Evolutionary conservation across 2,797 vertebrate genomes (phyloP), one percentile per base, ranked within the genome.

Genomic region (Sebastes goodei): DNA sequence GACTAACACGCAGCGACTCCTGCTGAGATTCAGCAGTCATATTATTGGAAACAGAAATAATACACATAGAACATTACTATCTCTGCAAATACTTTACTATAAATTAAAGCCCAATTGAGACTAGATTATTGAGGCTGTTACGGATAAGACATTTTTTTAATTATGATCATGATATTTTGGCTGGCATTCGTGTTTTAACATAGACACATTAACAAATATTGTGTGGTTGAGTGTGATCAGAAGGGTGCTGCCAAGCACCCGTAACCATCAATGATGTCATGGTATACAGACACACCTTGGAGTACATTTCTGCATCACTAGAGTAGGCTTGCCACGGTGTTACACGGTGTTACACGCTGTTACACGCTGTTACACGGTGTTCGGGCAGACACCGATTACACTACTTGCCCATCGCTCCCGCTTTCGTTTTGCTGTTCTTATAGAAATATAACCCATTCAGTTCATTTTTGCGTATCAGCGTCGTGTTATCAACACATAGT

Each of bases 11-110:
- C n/a, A 60, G 67, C 7, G 56, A 27, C 60, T 67, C 38, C 86
- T 57, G 65, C 27, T 70, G 25, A 52, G 64, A 64, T 35, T 66
- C 62, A 29, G 17, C 33, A 73, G 46, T 49, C 30, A 11, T 3
- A 38, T 60, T 52, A 49, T 11, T 76, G 38, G 78, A 76, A 83
- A 80, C 65, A 71, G 42, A 71, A 23, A 60, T 9, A 56, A 30
- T 14, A 53, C 27, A 78, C 38, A 70, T 1, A 60, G n/a, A 81
- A 53, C 56, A 25, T 3, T 42, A 35, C 53, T 20, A 11, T 29
- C 7, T 21, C 15, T 74, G 52, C 21, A 15, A 60, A 63, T 20
- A 74, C 2, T 56, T 80, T 49, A 38, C 15, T 12, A 25, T 66
- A 15, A 74, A 78, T 65, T 53, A 62, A 74, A 74, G 0, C 33